Percentiles rank a stretch among this genome's conserved stretches.
Evolutionary conservation across 2,888 invertebrate species (phyloP).

Genomic region (Amiota minor): DNA sequence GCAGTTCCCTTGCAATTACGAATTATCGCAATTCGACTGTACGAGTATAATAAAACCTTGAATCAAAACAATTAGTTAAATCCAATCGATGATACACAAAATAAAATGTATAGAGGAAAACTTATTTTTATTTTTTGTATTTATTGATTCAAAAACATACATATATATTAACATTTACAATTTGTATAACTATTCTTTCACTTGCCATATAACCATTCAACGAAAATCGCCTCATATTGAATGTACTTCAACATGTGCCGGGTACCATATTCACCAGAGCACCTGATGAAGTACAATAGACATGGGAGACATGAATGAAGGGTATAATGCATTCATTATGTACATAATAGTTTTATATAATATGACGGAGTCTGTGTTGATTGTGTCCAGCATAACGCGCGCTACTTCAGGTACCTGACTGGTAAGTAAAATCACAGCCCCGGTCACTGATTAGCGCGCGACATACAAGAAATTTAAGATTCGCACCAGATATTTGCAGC

Average conservation of each 20-base stretch:
- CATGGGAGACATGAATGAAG: constrained; percentile 83
- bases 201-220: constrained; percentile 28
- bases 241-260: constrained; percentile 99
- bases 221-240: constrained; percentile 84
- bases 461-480: constrained; percentile 73
- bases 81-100: no score
- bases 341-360: neutral
- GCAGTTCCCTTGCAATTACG: no score
- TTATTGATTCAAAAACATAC: no score
- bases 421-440: constrained; percentile 78
- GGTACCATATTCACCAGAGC: constrained; percentile 93
- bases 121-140: no score
- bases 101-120: no score
- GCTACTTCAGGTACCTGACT: constrained; percentile 99
- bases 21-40: no score
- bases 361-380: constrained; percentile 64
- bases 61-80: no score
- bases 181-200: constrained; percentile 2
- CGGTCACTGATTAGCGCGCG: constrained; percentile 93
- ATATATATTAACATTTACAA: constrained; percentile 5
- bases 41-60: no score
- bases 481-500: neutral
- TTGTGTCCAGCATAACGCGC: constrained; percentile 82
- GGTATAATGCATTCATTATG: neutral
- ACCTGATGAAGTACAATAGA: constrained; percentile 99